Base-by-base conservation (phyloP, 2,888 invertebrate species). In the Erebia epiphron region DNA sequence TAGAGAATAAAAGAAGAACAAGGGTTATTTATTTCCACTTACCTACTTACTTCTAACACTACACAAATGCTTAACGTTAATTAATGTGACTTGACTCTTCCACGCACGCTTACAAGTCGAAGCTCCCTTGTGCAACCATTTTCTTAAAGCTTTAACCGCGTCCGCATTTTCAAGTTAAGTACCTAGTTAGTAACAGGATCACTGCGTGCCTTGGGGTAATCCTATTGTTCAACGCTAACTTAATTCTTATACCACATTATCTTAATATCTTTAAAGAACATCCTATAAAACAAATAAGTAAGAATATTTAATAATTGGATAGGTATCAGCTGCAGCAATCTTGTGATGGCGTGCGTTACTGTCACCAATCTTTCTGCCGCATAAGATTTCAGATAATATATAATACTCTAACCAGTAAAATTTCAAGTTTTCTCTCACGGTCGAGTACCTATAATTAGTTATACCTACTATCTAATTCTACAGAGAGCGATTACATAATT, bases 181-280 rank as follows among this genome's bases (percentile, higher is more conserved):
- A n/a, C n/a, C n/a, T n/a, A 61, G 13, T 5, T 18, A 18, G 13
- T 61, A 61, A 61, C 13, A 46, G 61, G 61, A 61, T 61, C 18
- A 46, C 61, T 13, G 46, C 46, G 7, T 61, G 18, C 46, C 61
- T 46, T 18, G 18, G 13, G 11, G 61, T 61, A 46, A 61, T 61
- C 46, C 18, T 7, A 61, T 61, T 43, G 61, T 61, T 16, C 5
- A 58, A 41, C 35, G 41, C n/a, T 16, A 58, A 10, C 43, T 16
- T 4, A 13, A 46, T 13, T 18, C 21, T 61, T 46, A 21, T 21
- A 61, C 46, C 13, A 21, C 56, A 13, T 56, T 52, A 10, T 54
- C 18, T n/a, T 54, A 18, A 7, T n/a, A 50, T 50, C 14, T 10
- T 7, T 18, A 52, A 3, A 49, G 14, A 49, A 14, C 14, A 49